Conservation (phyloP, 2,797 vertebrate species). For the Lithobates sylvaticus region DNA sequence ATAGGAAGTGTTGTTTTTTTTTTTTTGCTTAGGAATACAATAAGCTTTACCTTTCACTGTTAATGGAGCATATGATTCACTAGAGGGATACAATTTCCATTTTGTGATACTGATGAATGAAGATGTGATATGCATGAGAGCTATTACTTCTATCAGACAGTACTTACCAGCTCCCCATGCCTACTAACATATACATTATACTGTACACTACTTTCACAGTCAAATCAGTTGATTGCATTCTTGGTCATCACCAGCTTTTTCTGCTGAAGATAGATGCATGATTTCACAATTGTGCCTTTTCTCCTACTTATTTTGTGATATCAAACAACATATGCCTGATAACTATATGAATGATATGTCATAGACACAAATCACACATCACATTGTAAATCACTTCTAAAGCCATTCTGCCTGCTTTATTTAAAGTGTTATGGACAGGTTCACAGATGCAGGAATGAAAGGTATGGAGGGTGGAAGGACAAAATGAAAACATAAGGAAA, state of each 20-base stretch:
- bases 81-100: background rate
- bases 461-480: background rate
- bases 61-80: background rate
- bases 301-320: background rate
- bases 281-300: background rate
- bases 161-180: background rate
- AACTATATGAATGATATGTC: background rate
- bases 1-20: too few relatives aligned
- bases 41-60: background rate
- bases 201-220: background rate
- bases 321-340: background rate
- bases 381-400: background rate
- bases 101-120: background rate
- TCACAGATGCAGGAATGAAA: background rate
- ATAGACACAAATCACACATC: background rate
- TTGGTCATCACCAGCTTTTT: background rate
- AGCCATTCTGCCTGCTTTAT: background rate
- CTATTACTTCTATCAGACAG: background rate
- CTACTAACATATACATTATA: background rate
- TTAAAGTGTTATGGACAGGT: background rate
- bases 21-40: too few relatives aligned
- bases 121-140: background rate
- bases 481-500: background rate
- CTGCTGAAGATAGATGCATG: constrained; percentile 7
- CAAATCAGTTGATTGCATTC: constrained; percentile 7